These are phyloP conservation scores for Cirrhinus molitorella DNA, from an alignment of 2,797 vertebrate genomes.

Conservation along the genomic window DNA sequence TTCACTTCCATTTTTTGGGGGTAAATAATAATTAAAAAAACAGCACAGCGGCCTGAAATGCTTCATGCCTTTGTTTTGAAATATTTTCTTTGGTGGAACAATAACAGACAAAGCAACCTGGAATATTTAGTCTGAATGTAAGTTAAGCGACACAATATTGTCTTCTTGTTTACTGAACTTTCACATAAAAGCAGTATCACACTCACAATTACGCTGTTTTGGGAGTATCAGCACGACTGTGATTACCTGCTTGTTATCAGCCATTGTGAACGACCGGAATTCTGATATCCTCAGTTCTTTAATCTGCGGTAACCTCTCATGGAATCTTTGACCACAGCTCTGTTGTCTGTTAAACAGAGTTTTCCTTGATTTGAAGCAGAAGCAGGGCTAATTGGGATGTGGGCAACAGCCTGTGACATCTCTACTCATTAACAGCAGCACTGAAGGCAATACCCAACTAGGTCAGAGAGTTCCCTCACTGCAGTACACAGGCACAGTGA, in stretches of 20 bases:
- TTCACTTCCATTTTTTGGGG: too few species aligned
- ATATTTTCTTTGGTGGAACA: background rate
- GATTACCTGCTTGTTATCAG: slow-evolving; percentile 6
- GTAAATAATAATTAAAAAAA: too few species aligned
- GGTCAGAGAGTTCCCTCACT: slow-evolving; percentile 52
- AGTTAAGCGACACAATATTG: background rate
- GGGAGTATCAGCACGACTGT: background rate
- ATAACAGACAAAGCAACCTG: background rate
- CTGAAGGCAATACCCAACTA: slow-evolving; percentile 61
- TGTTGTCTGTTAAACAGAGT: slow-evolving; percentile 50
- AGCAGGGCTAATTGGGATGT: slow-evolving; percentile 58
- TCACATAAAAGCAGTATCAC: background rate
- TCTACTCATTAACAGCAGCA: slow-evolving; percentile 63
- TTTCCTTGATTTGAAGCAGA: slow-evolving; percentile 50
- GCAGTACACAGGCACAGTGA: slow-evolving; percentile 35
- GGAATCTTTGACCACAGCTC: slow-evolving; percentile 11
- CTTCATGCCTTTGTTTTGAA: background rate
- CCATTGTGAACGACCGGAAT: slow-evolving; percentile 1
- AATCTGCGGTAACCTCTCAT: background rate
- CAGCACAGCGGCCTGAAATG: too few species aligned
- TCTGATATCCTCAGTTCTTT: slow-evolving; percentile 5
- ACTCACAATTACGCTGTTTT: background rate
- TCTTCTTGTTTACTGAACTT: background rate
- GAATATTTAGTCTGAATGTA: background rate
- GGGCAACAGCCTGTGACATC: slow-evolving; percentile 54